These are phyloP conservation scores for Gerris buenoi DNA, from an alignment of 1,140 invertebrate species.

Conservation along the genomic window DNA sequence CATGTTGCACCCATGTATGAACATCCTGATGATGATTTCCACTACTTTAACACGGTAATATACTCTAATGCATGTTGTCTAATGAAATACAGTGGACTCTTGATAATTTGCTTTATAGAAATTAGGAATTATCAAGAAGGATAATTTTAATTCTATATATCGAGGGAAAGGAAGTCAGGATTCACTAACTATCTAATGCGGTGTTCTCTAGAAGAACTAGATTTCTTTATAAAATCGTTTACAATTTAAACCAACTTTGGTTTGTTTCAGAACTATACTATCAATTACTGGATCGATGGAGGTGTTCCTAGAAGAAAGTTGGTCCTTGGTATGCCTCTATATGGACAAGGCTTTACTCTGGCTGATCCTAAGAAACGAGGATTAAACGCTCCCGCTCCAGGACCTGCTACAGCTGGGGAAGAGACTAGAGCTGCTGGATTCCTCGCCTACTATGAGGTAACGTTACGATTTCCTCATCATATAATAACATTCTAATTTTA, in stretches of 20 bases:
- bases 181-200: no score
- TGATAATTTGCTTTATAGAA: no score
- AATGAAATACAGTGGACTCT: no score
- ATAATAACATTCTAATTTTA: no score
- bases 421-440: constrained; percentile 71
- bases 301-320: constrained; percentile 64
- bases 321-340: constrained; percentile 79
- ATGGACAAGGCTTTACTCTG: constrained; percentile 70
- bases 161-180: no score
- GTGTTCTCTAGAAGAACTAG: no score
- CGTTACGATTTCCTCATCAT: no score
- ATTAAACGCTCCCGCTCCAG: constrained; percentile 54
- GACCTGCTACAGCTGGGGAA: constrained; percentile 59
- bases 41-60: constrained; percentile 33
- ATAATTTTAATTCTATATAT: no score
- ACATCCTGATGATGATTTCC: constrained; percentile 53
- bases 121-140: no score
- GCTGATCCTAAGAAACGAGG: constrained; percentile 40
- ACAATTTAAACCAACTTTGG: no score
- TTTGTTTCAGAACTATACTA: constrained; percentile 56
- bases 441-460: constrained; percentile 75
- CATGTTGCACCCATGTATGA: constrained; percentile 68
- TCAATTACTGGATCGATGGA: constrained; percentile 74
- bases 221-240: no score
- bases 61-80: no score